Percentiles rank a stretch among this genome's conserved stretches.
Evolutionary conservation across 2,113 vertebrate species (phyloP).

Genomic region (Eolophus roseicapilla): DNA sequence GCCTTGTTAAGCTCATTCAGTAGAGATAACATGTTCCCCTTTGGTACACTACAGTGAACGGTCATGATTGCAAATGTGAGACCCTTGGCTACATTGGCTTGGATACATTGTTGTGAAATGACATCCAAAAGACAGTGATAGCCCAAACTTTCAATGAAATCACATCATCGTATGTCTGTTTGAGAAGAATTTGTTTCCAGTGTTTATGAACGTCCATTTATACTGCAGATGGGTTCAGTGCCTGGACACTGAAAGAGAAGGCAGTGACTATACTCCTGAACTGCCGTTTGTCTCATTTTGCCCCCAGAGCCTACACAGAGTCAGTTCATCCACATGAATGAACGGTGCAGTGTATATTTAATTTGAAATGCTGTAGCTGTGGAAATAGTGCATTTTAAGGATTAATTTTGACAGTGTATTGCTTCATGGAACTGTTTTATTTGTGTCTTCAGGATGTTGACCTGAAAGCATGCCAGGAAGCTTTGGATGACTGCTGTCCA

Average conservation of each 20-base stretch:
- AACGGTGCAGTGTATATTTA: not conserved
- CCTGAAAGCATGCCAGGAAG: not conserved
- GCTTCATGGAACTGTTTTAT: not conserved
- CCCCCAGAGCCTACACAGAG: not conserved
- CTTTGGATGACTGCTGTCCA: not conserved
- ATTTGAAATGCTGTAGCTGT: not conserved
- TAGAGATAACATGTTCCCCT: not conserved
- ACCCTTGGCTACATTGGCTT: not conserved
- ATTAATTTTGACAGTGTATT: not conserved
- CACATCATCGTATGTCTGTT: not conserved
- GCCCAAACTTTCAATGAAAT: not conserved
- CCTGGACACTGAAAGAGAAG: not conserved
- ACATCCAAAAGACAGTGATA: not conserved
- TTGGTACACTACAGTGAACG: not conserved
- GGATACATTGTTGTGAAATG: not conserved
- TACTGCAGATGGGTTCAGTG: not conserved
- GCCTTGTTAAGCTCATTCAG: not conserved
- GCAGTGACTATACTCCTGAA: not conserved
- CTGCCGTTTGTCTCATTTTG: not conserved
- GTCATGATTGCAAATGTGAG: not conserved
- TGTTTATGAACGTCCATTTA: not conserved
- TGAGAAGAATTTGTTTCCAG: not conserved
- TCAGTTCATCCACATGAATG: not conserved
- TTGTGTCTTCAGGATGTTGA: conserved; percentile 40
- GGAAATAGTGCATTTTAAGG: not conserved